Base-by-base conservation (phyloP, 1,140 invertebrate genomes). In the Planococcus citri region DNA sequence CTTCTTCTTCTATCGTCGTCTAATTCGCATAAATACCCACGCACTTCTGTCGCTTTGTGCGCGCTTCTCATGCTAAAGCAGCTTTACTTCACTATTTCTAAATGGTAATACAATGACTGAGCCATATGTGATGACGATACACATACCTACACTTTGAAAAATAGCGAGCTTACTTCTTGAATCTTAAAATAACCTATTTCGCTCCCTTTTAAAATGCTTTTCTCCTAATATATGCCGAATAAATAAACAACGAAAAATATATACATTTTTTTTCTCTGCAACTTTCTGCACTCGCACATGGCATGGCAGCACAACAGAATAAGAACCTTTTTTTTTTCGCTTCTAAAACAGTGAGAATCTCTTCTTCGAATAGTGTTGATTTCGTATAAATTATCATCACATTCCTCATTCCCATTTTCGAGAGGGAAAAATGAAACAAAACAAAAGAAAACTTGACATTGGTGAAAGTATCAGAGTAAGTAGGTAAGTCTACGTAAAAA, bases 51-150 rank as follows among this genome's bases (percentile, higher is more conserved):
- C 60, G 22, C 60, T 22, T 20, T 24, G 10, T 64, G 60, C 60
- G 9, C 60, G 22, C 22, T 25, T 64, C 60, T 25, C 60, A 64
- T 27, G 21, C 60, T 64, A 64, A 64, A 64, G 60, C 60, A 25
- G 60, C 60, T 64, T 64, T 25, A 64, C 21, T 27, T 64, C 25
- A 25, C 60, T 64, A 64, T 64, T 64, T 27, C 60, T 64, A 64
- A 64, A 64, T 64, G 60, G 60, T 64, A 64, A 64, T 64, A 64
- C 60, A 64, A 64, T 64, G 60, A 64, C 60, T 64, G 60, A 64
- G 60, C 60, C 60, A 64, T 64, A 64, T 64, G 60, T 64, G 60
- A 64, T 64, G 60, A 64, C 60, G 25, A 27, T 64, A 64, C 60
- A 27, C 25, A 64, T 64, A 64, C 60, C 21, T 64, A 27, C 60